These are phyloP conservation scores for Colinus virginianus DNA, from an alignment of 2,113 vertebrate genomes.

Conservation along the genomic window DNA sequence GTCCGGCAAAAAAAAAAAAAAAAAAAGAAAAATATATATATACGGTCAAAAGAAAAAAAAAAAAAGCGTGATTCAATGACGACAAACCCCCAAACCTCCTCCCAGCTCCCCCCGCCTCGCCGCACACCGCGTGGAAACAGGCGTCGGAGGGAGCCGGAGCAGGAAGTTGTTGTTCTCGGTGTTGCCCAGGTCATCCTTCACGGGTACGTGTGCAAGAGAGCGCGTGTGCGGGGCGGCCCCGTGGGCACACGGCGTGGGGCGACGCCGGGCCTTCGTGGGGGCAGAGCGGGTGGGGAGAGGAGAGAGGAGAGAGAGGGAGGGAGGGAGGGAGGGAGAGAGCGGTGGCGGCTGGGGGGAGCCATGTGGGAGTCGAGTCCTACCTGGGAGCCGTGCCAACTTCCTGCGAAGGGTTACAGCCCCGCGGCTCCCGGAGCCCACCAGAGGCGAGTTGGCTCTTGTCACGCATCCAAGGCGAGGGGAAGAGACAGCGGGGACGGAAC, in stretches of 20 bases:
- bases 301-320: conserved; percentile 10
- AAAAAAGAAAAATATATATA: not conserved
- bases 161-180: conserved; percentile 69
- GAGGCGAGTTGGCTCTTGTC: conserved; percentile 74
- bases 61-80: conserved; percentile 57
- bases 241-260: not conserved
- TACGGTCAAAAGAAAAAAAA: not conserved
- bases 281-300: not conserved
- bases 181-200: conserved; percentile 70
- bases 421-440: conserved; percentile 72
- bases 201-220: conserved; percentile 51
- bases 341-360: conserved; percentile 39
- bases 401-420: conserved; percentile 76
- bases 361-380: conserved; percentile 75
- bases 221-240: not conserved
- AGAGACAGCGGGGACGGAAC: conserved; percentile 75
- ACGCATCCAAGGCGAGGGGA: conserved; percentile 73
- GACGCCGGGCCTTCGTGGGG: too few relatives aligned
- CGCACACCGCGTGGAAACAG: conserved; percentile 63
- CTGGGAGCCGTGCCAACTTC: conserved; percentile 78
- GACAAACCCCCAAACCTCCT: conserved; percentile 71
- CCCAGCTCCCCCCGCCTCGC: conserved; percentile 57
- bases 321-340: not conserved
- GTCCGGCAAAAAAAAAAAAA: not conserved
- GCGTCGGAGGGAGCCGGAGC: conserved; percentile 71